These are phyloP conservation scores for Drosophila nigricruria DNA, from an alignment of 2,888 invertebrate species.

Conservation along the genomic window DNA sequence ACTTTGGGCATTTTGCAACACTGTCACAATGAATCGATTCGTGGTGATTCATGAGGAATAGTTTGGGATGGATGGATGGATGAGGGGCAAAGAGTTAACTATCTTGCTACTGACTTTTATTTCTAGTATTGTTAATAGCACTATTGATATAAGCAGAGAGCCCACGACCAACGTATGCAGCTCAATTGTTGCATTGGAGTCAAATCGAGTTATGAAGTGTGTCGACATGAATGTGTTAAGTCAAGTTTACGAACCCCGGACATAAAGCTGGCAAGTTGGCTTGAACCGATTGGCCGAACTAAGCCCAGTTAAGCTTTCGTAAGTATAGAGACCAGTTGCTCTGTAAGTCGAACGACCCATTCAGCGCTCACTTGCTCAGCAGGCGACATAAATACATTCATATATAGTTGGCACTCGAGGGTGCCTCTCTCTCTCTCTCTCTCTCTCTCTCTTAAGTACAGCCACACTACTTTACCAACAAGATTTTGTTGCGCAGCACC, in stretches of 20 bases:
- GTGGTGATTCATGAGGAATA: not conserved
- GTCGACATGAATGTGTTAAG: not conserved
- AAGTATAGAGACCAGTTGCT: not conserved
- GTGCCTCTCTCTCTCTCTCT: not conserved
- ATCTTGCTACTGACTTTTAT: too few species aligned
- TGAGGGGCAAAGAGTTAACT: not conserved
- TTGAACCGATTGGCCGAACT: not conserved
- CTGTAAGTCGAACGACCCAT: not conserved
- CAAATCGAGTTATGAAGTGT: not conserved
- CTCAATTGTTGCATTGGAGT: not conserved
- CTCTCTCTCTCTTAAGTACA: not conserved
- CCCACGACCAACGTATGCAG: too few species aligned
- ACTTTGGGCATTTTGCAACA: not conserved
- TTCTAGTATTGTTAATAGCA: not conserved
- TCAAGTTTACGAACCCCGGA: not conserved
- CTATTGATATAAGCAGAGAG: not conserved
- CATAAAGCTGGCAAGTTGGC: not conserved
- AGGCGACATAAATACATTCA: too few species aligned
- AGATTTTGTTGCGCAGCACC: constrained; percentile 8
- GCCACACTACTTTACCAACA: constrained; percentile 13
- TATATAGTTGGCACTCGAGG: not conserved
- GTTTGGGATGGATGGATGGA: not conserved
- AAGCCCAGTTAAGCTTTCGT: not conserved
- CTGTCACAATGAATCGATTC: not conserved
- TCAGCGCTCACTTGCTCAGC: not conserved